Conservation (phyloP, 2,888 invertebrate genomes). For the Megastigmus dorsalis region DNA sequence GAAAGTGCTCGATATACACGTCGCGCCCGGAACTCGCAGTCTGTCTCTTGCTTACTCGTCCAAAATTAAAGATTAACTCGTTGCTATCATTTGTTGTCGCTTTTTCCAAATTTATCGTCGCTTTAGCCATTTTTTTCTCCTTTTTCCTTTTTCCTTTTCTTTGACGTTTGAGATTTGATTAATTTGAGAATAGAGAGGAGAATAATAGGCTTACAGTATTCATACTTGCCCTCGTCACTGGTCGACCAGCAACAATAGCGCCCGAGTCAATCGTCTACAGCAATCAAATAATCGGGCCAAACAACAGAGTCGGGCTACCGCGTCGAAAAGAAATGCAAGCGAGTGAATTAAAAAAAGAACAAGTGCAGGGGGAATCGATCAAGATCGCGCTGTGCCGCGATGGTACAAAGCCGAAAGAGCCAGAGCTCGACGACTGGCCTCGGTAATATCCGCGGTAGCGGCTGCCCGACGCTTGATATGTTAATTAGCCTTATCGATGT, state of each 20-base stretch:
- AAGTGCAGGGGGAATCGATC: neutral
- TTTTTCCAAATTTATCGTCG: conserved; percentile 31
- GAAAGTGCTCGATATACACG: neutral
- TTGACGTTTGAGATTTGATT: no score
- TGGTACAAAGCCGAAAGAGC: no score
- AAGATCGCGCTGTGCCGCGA: no score
- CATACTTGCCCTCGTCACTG: no score
- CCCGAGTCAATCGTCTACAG: no score
- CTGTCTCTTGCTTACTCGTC: neutral
- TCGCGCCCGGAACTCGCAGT: neutral
- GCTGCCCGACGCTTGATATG: conserved; percentile 61
- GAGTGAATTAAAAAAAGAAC: neutral
- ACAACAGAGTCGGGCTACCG: neutral
- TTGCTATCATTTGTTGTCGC: neutral
- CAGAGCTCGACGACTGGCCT: no score
- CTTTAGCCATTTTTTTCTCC: no score
- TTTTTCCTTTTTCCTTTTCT: no score
- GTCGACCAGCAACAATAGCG: no score
- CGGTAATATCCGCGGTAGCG: conserved; percentile 2
- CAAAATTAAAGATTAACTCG: neutral
- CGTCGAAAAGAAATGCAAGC: no score
- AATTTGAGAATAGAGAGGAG: no score
- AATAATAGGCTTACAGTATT: no score
- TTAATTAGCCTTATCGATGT: conserved; percentile 66
- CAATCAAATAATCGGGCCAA: neutral